These are phyloP conservation scores for Nycteola revayana DNA, from an alignment of 2,888 invertebrate genomes.

Conservation along the genomic window DNA sequence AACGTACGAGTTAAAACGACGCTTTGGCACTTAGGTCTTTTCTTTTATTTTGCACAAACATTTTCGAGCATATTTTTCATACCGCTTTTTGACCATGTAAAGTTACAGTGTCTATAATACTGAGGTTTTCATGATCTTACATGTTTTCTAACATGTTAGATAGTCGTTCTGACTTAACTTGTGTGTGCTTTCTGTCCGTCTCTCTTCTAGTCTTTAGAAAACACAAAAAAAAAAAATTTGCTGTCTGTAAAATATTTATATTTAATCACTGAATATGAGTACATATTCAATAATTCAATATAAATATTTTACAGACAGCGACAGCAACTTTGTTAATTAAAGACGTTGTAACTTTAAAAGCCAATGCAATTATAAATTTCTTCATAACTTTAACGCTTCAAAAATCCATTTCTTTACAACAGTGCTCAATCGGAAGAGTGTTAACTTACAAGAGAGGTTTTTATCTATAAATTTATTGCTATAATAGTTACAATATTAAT, in stretches of 20 bases:
- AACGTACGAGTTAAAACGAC: conserved; percentile 44
- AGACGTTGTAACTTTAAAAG: conserved; percentile 6
- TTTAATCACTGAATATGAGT: no score
- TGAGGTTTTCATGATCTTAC: no score
- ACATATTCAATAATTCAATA: no score
- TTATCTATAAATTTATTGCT: conserved; percentile 61
- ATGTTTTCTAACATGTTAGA: no score
- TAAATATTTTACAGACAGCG: no score
- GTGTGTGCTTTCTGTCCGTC: no score
- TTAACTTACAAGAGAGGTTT: conserved; percentile 48
- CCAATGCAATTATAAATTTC: conserved; percentile 10
- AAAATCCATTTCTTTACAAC: conserved; percentile 25
- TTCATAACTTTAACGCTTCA: conserved; percentile 25
- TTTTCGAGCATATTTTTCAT: conserved; percentile 17
- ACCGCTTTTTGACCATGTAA: conserved; percentile 14
- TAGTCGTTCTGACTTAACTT: no score
- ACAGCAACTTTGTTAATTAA: no score
- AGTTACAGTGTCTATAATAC: conserved; percentile 8
- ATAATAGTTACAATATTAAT: conserved; percentile 40
- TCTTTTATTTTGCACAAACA: conserved; percentile 26
- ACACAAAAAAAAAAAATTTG: no score
- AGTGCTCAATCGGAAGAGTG: conserved; percentile 53
- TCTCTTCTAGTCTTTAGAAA: no score
- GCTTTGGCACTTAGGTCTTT: conserved; percentile 73
- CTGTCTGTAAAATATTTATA: no score